These are phyloP conservation scores for Cenopis cana DNA, from an alignment of 2,888 invertebrate species.

Conservation along the genomic window DNA sequence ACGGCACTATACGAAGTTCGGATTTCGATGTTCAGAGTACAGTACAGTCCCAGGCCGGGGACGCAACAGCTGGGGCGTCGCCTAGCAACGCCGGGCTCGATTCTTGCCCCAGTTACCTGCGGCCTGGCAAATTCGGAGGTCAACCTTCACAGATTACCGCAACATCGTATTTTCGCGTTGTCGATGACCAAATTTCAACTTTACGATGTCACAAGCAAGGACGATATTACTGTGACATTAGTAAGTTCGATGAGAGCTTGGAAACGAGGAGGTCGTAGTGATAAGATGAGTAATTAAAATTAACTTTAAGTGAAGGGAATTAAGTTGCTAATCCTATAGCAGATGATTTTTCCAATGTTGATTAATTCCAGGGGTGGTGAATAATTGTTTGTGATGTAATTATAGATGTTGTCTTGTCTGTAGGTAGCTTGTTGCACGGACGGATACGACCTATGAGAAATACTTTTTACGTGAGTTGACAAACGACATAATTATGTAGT, in stretches of 20 bases:
- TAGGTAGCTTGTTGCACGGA: background rate
- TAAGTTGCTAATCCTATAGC: constrained; percentile 1
- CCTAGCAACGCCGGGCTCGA: constrained; percentile 41
- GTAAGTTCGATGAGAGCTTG: background rate
- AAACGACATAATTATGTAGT: background rate
- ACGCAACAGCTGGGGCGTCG: constrained; percentile 37
- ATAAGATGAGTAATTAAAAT: constrained; percentile 7
- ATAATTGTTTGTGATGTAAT: constrained; percentile 14
- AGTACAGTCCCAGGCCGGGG: constrained; percentile 18
- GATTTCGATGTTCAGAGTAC: too few relatives aligned
- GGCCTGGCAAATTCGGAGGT: constrained; percentile 29
- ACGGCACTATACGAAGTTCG: too few relatives aligned
- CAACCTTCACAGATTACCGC: constrained; percentile 10
- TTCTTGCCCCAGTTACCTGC: constrained; percentile 41
- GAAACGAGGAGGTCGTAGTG: constrained; percentile 5
- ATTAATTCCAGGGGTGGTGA: constrained; percentile 15
- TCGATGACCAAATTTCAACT: background rate
- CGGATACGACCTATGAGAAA: background rate
- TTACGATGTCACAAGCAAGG: background rate
- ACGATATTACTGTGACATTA: background rate
- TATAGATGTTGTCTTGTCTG: constrained; percentile 17
- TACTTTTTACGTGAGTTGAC: background rate
- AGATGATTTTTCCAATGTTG: background rate
- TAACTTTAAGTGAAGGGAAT: constrained; percentile 11
- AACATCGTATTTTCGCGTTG: constrained; percentile 5